These are phyloP conservation scores for Tarsius wallacei DNA, from an alignment of 2,797 vertebrate species.

Conservation along the genomic window DNA sequence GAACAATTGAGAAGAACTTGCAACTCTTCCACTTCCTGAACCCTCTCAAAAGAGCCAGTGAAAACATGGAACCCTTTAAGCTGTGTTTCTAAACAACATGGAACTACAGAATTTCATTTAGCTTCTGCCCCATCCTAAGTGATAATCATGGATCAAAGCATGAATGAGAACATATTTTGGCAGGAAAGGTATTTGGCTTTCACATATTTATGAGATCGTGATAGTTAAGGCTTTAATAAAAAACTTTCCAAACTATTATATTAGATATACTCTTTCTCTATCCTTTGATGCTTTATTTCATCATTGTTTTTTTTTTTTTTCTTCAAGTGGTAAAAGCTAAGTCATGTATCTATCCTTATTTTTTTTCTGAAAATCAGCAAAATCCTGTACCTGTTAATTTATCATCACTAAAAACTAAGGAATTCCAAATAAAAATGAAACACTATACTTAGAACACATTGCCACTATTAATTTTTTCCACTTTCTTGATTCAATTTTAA, in stretches of 20 bases:
- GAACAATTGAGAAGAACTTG: not conserved
- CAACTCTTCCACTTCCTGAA: not conserved
- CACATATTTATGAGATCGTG: slow-evolving; percentile 30
- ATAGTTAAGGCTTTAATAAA: not conserved
- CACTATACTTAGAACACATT: not conserved
- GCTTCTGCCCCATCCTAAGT: not conserved
- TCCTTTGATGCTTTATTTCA: slow-evolving; percentile 10
- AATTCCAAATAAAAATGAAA: slow-evolving; percentile 37
- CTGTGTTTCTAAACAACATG: slow-evolving; percentile 41
- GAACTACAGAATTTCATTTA: slow-evolving; percentile 5
- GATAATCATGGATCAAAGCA: not conserved
- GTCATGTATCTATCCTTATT: not conserved
- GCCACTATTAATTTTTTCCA: not conserved
- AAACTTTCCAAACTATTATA: not conserved
- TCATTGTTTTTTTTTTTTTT: not conserved
- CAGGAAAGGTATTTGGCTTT: slow-evolving; percentile 38
- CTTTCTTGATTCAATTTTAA: slow-evolving; percentile 56
- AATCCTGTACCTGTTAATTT: not conserved
- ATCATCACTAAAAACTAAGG: slow-evolving; percentile 41
- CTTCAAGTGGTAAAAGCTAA: slow-evolving; percentile 15
- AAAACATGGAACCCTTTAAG: not conserved
- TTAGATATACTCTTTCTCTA: not conserved
- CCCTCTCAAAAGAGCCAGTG: not conserved
- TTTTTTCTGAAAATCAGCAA: not conserved
- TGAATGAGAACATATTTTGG: slow-evolving; percentile 49